phyloP scores from a whole-genome alignment of 2,113 vertebrate species.

The Desmodus rotundus region DNA sequence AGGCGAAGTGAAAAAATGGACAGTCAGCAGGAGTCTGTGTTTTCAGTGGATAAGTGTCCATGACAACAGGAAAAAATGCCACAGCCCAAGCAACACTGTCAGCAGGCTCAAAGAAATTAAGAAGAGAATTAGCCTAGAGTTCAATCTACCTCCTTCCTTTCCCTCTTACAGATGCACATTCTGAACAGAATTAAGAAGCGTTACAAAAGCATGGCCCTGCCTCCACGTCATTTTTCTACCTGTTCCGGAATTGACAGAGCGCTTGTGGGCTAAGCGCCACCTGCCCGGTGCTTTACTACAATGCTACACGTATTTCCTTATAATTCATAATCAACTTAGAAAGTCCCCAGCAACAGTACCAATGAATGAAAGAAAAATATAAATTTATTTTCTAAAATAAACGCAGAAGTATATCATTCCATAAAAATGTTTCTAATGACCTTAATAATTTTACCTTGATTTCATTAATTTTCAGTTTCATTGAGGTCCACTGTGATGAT shows the following conservation, averaged over 20 bases:
- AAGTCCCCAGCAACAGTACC: not conserved
- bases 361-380: not conserved
- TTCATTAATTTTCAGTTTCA: not conserved
- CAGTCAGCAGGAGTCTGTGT: slow-evolving; percentile 45
- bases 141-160: slow-evolving; percentile 2
- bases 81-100: not conserved
- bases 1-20: slow-evolving; percentile 44
- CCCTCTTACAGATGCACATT: not conserved
- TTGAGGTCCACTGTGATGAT: not conserved
- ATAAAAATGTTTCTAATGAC: not conserved
- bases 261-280: not conserved
- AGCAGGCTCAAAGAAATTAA: slow-evolving; percentile 51
- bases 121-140: slow-evolving; percentile 27
- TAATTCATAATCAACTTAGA: not conserved
- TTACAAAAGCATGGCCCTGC: not conserved
- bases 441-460: not conserved
- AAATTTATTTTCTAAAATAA: slow-evolving; percentile 7
- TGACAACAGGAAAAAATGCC: slow-evolving; percentile 66
- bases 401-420: not conserved
- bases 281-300: not conserved
- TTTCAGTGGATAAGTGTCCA: slow-evolving; percentile 65
- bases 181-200: not conserved
- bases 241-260: not conserved
- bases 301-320: not conserved
- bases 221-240: not conserved